Evolutionary conservation across 2,888 invertebrate genomes (phyloP).

Genomic region (Hemaris fuciformis): DNA sequence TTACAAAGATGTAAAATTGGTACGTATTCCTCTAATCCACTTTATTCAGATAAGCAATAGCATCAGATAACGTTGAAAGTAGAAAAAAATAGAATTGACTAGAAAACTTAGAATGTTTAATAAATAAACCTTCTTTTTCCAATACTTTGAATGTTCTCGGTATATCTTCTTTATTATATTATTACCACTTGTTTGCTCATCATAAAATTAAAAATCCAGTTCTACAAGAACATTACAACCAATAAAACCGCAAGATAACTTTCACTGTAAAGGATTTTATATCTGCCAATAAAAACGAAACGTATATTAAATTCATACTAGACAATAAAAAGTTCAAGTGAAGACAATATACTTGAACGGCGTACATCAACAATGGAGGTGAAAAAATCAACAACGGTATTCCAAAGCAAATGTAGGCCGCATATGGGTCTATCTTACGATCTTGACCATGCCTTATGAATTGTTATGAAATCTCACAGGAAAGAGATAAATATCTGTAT

Average conservation of each 20-base stretch:
- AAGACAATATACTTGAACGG: slow-evolving; percentile 4
- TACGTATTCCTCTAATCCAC: too few relatives aligned
- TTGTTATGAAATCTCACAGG: slow-evolving; percentile 39
- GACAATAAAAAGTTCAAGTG: background rate
- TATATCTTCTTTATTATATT: background rate
- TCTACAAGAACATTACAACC: background rate
- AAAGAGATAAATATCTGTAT: slow-evolving; percentile 53
- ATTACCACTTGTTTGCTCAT: background rate
- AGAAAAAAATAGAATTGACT: too few relatives aligned
- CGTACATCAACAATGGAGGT: background rate
- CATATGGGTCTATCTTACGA: slow-evolving; percentile 24
- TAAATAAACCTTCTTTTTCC: too few relatives aligned
- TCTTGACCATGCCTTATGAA: slow-evolving; percentile 25
- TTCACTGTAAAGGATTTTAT: background rate
- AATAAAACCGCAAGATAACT: background rate
- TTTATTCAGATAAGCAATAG: too few relatives aligned
- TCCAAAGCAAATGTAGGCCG: slow-evolving; percentile 28
- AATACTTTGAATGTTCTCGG: too few relatives aligned
- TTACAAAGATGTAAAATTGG: too few relatives aligned
- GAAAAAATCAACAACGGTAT: slow-evolving; percentile 12
- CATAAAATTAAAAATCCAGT: background rate
- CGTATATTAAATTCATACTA: background rate
- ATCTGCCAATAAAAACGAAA: background rate
- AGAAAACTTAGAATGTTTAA: too few relatives aligned
- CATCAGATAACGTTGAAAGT: too few relatives aligned